Conservation (phyloP, 2,888 invertebrate species). For the Andrena trimmerana region DNA sequence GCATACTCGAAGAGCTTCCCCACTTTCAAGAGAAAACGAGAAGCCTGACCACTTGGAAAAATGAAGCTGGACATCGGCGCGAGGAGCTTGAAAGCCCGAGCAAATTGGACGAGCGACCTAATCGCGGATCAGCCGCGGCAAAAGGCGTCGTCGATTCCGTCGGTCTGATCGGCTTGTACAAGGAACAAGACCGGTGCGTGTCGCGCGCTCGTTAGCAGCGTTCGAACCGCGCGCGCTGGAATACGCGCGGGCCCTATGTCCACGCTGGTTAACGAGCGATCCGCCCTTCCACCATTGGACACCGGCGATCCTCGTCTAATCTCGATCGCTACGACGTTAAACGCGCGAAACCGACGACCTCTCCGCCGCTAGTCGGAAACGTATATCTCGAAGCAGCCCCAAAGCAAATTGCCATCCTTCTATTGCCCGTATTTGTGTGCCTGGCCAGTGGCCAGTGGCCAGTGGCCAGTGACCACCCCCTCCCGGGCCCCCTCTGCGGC, state of each 20-base stretch:
- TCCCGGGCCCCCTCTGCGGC: neutral
- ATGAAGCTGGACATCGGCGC: constrained; percentile 12
- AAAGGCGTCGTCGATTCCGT: constrained; percentile 64
- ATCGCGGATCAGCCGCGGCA: constrained; percentile 59
- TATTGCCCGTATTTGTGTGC: constrained; percentile 63
- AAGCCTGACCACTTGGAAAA: neutral
- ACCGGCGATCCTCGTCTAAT: constrained; percentile 59
- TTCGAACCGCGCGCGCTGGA: constrained; percentile 39
- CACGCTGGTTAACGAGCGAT: constrained; percentile 61
- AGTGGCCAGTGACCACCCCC: too few species aligned
- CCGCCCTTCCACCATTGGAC: constrained; percentile 44
- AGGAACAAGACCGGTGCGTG: constrained; percentile 64
- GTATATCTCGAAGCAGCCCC: constrained; percentile 40
- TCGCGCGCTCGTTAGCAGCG: constrained; percentile 68
- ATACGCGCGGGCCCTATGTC: constrained; percentile 37
- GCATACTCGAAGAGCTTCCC: too few species aligned
- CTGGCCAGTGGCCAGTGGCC: too few species aligned
- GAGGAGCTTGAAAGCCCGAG: constrained; percentile 58
- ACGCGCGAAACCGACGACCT: constrained; percentile 64
- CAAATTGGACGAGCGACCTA: constrained; percentile 71
- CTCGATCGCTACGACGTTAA: constrained; percentile 70
- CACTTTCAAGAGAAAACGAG: neutral
- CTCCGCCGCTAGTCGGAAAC: constrained; percentile 37
- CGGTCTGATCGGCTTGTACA: constrained; percentile 52
- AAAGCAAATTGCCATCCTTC: constrained; percentile 67